Base-by-base conservation (phyloP, 2,797 vertebrate species). In the Intellagama lesueurii region DNA sequence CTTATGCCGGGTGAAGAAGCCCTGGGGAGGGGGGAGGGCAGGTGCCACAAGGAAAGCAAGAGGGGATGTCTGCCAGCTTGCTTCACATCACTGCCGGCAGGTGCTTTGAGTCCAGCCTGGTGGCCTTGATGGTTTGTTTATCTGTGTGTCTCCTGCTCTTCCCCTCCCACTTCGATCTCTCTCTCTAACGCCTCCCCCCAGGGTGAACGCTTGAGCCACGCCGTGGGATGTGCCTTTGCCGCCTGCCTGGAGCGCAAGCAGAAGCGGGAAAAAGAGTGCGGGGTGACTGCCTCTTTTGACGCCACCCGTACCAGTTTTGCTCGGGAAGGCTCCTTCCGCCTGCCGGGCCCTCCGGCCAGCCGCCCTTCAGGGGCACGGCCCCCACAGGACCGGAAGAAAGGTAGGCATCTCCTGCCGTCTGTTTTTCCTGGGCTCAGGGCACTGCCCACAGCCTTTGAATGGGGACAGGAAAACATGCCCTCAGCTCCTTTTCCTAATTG, bases 191-290 rank as follows among this genome's bases (percentile, higher is more conserved):
- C 32, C 30, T 30, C 40, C 64, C 44, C 79, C 0, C 92, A 99
- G 98, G 98, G 98, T 0, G 98, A 99, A 94, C 96, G 98, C 17
- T 96, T 99, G 96, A 99, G 98, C 95, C 98, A 99, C 1, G 98
- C 98, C 0, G 98, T 99, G 3, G 98, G 98, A 92, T 99, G 98
- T 47, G 98, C 98, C 49, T 99, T 99, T 1, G 98, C 98, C 0
- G 98, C 98, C 88, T 99, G 98, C 92, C 97, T 99, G 94, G 98
- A 99, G 94, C 97, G 98, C 85, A 99, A 99, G 91, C 98, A 99
- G 96, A 97, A 97, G 8, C 91, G 98, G 35, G 98, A 99, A 95
- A 99, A 99, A 93, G 98, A 99, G 94, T 98, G 98, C 0, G 98
- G 98, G 0, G 98, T 99, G 88, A 99, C 98, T 0, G 98, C 98